Evolutionary conservation across 2,888 invertebrate species (phyloP), one percentile per base, ranked within the genome.

Genomic region (Punctoribates punctum): DNA sequence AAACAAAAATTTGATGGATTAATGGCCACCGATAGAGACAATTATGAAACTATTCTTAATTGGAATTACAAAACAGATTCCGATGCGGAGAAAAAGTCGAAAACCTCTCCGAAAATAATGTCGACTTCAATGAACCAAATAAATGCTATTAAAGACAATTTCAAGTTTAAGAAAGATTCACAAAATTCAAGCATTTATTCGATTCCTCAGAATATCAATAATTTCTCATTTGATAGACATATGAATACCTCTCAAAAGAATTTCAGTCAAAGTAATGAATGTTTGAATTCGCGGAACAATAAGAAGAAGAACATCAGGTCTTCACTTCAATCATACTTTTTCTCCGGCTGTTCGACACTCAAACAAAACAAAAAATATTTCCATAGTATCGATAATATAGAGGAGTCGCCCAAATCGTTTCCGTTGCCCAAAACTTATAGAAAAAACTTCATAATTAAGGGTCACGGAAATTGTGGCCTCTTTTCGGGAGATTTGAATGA

Each of bases 391-490:
- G 72, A 72, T 38, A 51, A n/a, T 20, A 57, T 75, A 11, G 34
- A 42, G 5, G 73, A 57, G 6, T 57, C 73, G 11, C 23, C 6
- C 23, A 73, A 75, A 60, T 75, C 75, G 29, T 79, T 79, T 51
- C 80, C 79, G 17, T 23, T 80, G 13, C 80, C 80, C 1, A 77
- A 77, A 15, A 78, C 78, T 13, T 80, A 79, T 70, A 77, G 76
- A 57, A 79, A 76, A 34, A 79, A 79, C 51, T 79, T 80, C 23
- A 67, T 80, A 15, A 27, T 57, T 11, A 77, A 76, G 67, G 79
- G 79, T 20, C 80, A 80, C 77, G 77, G 77, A 25, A 80, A 79
- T 23, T 79, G 79, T 70, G 80, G 78, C 17, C 73, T 79, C n/a
- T 79, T 78, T 67, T 79, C 80, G 4, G 79, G 79, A 0, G 17